Evolutionary conservation across 2,113 vertebrate species (phyloP), one percentile per base, ranked within the genome.

Genomic region (Parus major): DNA sequence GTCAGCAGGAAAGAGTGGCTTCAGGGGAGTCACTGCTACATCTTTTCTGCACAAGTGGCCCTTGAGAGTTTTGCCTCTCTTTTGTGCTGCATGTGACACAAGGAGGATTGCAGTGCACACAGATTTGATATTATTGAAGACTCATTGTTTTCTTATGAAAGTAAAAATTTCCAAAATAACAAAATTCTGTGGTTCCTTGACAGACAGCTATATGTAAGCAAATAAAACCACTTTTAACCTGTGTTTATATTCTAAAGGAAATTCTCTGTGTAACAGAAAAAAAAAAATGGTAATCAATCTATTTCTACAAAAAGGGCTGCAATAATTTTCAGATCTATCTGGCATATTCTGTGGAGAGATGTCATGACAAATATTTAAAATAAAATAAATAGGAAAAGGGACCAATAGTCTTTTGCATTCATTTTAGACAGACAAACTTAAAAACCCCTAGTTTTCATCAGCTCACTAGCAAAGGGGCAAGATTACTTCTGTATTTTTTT

Each of bases 191-290:
- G 49, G 11, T 66, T 94, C n/a, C 68, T 86, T 95, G 82, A 52
- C 23, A 91, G 72, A 72, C 17, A 71, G 79, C 27, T 81, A 87
- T 92, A 88, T 75, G 28, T 91, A 93, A 83, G 41, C 59, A 90
- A 88, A 73, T 47, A 69, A 89, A 93, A 31, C 11, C 28, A 75
- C 46, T 84, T 97, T 90, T 90, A 93, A 96, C 41, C 42, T 41
- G 33, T 49, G 59, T 89, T 92, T 86, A 47, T 73, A 41, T 89
- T 95, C 92, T 92, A 93, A 56, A 5, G 90, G 78, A 90, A 97
- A 95, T 75, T 83, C 41, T 83, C 19, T 80, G 42, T 94, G 42
- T 71, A 86, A 96, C 65, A 90, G 59, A 92, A 63, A 93, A 92
- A 39, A 8, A 85, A 85, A 82, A 70, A 12, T 25, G 11, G 2